A percentile compares a stretch with the other conserved stretches of the same genome.
phyloP scores from a whole-genome alignment of 2,113 vertebrate species.

The Ctenodactylus gundi region DNA sequence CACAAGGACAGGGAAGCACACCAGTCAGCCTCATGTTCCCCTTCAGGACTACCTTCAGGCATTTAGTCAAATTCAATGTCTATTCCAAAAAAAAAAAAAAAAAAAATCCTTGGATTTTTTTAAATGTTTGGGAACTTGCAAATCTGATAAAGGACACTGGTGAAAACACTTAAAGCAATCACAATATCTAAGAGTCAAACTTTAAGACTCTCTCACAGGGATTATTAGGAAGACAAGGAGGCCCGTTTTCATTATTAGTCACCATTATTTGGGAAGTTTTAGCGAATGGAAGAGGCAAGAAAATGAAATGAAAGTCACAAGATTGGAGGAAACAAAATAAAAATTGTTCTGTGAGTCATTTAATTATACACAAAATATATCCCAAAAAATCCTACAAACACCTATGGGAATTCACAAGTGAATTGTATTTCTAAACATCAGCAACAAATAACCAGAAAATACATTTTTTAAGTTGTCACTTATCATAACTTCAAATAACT shows the following conservation, averaged over 20 bases:
- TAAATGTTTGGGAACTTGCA: not conserved
- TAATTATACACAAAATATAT: not conserved
- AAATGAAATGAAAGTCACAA: conserved; percentile 2
- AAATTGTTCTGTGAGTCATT: not conserved
- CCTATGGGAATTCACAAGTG: not conserved
- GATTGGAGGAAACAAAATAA: not conserved
- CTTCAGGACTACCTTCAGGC: not conserved
- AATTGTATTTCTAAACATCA: not conserved
- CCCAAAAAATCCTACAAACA: not conserved
- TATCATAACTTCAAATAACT: not conserved
- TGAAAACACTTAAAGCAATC: not conserved
- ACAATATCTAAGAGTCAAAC: not conserved
- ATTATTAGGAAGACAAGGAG: not conserved
- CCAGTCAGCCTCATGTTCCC: not conserved
- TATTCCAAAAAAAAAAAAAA: too few species aligned
- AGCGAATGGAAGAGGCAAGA: not conserved
- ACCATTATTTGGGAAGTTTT: not conserved
- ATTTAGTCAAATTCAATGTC: not conserved
- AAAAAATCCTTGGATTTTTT: not conserved
- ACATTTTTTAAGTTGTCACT: not conserved
- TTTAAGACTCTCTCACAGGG: not conserved
- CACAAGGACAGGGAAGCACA: not conserved
- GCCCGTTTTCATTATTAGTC: not conserved
- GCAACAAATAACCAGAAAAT: conserved; percentile 10
- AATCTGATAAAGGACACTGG: not conserved